phyloP scores from a whole-genome alignment of 2,888 invertebrate species.

The Nephrotoma flavescens region DNA sequence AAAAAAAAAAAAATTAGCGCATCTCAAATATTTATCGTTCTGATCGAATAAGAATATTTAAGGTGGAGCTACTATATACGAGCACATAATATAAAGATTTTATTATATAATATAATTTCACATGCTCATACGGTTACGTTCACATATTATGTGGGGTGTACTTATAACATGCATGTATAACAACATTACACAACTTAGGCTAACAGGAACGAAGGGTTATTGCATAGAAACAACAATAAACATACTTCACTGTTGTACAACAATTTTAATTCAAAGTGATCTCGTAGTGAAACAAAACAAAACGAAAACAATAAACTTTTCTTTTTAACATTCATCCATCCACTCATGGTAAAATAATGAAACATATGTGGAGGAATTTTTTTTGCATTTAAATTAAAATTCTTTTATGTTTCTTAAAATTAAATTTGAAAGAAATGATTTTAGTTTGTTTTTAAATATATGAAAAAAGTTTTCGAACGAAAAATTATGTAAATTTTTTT shows the following conservation, averaged over 20 bases:
- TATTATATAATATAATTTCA: neutral
- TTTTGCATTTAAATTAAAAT: neutral
- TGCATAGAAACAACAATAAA: neutral
- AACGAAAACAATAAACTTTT: neutral
- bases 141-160: neutral
- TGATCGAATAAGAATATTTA: neutral
- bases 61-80: neutral
- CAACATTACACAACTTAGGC: neutral
- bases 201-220: neutral
- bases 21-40: neutral
- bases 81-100: neutral
- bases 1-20: neutral
- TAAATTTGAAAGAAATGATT: neutral
- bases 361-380: neutral
- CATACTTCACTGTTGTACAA: neutral
- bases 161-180: neutral
- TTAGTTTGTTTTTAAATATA: neutral
- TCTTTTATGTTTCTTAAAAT: neutral
- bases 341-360: neutral
- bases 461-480: neutral
- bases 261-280: neutral
- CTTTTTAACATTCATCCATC: neutral
- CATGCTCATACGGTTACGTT: neutral
- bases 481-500: neutral
- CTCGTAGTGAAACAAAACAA: neutral